These are phyloP conservation scores for Amyelois transitella DNA, from an alignment of 1,140 invertebrate species.

Conservation along the genomic window DNA sequence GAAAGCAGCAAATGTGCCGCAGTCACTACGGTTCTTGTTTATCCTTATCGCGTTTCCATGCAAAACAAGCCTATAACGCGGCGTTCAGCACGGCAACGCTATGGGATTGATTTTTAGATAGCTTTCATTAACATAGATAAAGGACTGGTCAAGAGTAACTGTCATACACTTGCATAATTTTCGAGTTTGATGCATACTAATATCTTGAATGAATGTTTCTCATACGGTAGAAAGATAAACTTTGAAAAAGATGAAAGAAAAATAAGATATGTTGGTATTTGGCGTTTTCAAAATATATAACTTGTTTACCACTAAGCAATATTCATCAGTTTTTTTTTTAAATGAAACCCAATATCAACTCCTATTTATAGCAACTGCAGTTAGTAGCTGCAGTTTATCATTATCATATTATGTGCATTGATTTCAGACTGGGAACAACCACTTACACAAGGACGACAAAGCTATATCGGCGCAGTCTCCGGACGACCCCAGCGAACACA, in stretches of 20 bases:
- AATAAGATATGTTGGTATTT: no score
- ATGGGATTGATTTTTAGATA: not conserved
- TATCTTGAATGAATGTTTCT: no score
- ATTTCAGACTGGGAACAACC: conserved; percentile 58
- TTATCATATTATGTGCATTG: conserved; percentile 10
- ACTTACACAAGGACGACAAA: conserved; percentile 61
- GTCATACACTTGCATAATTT: not conserved
- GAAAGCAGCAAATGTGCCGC: not conserved
- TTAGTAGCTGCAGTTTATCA: no score
- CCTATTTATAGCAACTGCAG: no score
- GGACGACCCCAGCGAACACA: conserved; percentile 84
- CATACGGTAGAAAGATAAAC: no score
- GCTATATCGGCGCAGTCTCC: conserved; percentile 68
- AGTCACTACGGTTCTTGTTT: not conserved
- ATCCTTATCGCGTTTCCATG: not conserved
- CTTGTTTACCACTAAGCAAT: no score
- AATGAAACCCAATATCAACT: no score
- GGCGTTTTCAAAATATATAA: no score
- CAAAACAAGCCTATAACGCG: not conserved
- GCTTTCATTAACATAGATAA: not conserved
- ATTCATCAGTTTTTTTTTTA: no score
- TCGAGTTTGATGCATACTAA: no score
- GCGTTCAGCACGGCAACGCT: not conserved
- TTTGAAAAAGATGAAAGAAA: no score
- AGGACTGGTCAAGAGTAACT: not conserved